Evolutionary conservation across 2,113 vertebrate species (phyloP).

Genomic region (Chlamydotis undulata): DNA sequence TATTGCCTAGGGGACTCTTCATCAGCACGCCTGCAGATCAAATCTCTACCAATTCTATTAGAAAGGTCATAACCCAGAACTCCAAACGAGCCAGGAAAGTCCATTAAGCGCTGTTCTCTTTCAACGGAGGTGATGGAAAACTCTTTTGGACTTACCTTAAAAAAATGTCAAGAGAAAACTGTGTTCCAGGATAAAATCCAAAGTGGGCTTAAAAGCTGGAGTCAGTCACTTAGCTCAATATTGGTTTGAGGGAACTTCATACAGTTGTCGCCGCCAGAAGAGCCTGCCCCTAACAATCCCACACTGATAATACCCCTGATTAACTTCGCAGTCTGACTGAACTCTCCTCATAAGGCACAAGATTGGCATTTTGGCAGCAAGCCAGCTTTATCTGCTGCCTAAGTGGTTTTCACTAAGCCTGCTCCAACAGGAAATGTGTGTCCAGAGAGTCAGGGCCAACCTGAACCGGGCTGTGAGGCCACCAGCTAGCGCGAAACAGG

Average conservation of each 20-base stretch:
- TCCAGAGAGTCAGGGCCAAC: neutral
- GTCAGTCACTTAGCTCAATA: neutral
- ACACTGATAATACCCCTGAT: neutral
- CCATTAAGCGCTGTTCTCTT: neutral
- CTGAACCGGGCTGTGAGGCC: neutral
- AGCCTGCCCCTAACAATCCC: neutral
- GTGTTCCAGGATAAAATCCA: neutral
- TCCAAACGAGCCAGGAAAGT: neutral
- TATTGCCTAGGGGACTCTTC: neutral
- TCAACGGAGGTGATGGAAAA: neutral
- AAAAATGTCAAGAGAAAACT: neutral
- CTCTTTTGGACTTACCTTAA: neutral
- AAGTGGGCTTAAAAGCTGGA: neutral
- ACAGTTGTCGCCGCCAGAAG: neutral
- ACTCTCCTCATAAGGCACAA: neutral
- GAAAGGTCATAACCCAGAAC: neutral
- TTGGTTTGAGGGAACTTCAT: neutral
- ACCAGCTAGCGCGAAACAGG: neutral
- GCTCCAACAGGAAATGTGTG: neutral
- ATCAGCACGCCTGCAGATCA: neutral
- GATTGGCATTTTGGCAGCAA: slow-evolving; percentile 26
- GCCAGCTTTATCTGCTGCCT: slow-evolving; percentile 36
- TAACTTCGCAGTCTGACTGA: neutral
- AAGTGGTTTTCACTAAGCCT: slow-evolving; percentile 26
- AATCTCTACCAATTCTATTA: neutral